Evolutionary conservation across 2,888 invertebrate species (phyloP).

Genomic region (Diarsia rubi): DNA sequence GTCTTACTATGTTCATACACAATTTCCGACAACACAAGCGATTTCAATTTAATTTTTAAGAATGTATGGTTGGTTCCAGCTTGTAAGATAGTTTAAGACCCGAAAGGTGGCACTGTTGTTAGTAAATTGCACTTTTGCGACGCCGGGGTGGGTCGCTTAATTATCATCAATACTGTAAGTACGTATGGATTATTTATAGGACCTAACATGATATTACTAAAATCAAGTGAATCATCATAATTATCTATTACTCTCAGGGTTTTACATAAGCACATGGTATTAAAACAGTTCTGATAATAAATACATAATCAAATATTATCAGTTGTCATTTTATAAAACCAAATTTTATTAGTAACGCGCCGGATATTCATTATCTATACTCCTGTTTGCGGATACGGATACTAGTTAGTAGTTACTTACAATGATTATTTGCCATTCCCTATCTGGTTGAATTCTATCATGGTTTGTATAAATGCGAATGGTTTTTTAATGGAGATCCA

Average conservation of each 20-base stretch:
- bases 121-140: neutral
- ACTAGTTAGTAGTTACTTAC: neutral
- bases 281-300: slow-evolving; percentile 23
- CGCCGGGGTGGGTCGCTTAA: neutral
- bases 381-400: slow-evolving; percentile 4
- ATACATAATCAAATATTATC: slow-evolving; percentile 17
- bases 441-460: neutral
- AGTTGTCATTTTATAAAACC: slow-evolving; percentile 6
- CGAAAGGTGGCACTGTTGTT: neutral
- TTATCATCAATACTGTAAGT: too few species aligned
- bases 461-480: neutral
- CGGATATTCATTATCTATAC: slow-evolving; percentile 29
- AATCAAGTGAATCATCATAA: neutral
- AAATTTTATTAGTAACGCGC: neutral
- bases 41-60: neutral
- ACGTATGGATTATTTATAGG: neutral
- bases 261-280: slow-evolving; percentile 10
- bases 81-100: neutral
- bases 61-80: neutral
- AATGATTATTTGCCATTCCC: slow-evolving; percentile 3
- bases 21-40: too few species aligned
- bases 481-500: neutral
- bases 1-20: neutral
- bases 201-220: neutral
- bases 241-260: slow-evolving; percentile 17